Evolutionary conservation across 2,113 vertebrate species (phyloP), one percentile per base, ranked within the genome.

Genomic region (Ptychochromis oligacanthus): DNA sequence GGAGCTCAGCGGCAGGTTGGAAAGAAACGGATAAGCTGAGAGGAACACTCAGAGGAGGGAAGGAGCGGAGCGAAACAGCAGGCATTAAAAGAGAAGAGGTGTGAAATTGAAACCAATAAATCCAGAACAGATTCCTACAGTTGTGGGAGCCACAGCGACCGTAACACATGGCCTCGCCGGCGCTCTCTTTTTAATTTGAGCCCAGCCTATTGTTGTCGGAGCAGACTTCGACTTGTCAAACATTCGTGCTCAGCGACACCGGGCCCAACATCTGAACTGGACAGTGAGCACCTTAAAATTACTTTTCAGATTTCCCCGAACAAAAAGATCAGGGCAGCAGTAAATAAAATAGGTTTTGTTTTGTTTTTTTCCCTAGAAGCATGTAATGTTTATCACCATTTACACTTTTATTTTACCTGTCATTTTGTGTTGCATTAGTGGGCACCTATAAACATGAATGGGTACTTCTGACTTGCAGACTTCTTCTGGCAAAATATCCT

Each of bases 31-130:
- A 67, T 78, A 77, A 85, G 62, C 62, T 5, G 61, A 46, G 75
- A 77, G 74, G 43, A 82, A 13, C 3, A 2, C 15, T 15, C 65
- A 17, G 61, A 49, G 64, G 60, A 87, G 92, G 79, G 22, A 87
- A 87, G 80, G 82, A 83, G 90, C 17, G 8, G 74, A 90, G 83
- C 75, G 15, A 80, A 93, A 88, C 91, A 91, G 91, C 86, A 3
- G 90, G 88, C 91, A 79, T 90, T 91, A 87, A 91, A 88, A 67
- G 88, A 90, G 86, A 82, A 80, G 88, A 89, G 87, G 93, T 94
- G 92, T 95, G 92, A 94, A 95, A 93, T 93, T 94, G 90, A 93
- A 93, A 94, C 88, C 85, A 89, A 88, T 94, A 93, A 94, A 94
- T 95, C 87, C 93, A 87, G 90, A 93, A 88, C 87, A 93, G 92